Conservation (phyloP, 2,113 vertebrate species). For the Chloebia gouldiae region DNA sequence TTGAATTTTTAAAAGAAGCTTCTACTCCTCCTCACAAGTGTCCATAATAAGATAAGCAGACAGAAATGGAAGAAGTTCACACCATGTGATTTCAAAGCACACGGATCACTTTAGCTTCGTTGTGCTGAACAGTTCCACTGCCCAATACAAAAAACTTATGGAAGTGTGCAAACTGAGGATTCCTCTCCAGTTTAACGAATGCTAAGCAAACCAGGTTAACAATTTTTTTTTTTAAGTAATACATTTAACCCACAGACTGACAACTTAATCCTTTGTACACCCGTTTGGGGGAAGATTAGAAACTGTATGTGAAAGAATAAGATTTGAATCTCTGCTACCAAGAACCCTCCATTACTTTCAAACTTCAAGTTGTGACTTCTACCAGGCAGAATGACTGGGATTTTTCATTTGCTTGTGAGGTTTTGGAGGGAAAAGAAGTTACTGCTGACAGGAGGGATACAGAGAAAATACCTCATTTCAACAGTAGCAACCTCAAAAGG, state of each 20-base stretch:
- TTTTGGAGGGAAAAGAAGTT: neutral
- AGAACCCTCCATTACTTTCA: neutral
- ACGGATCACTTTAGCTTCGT: neutral
- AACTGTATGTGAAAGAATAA: neutral
- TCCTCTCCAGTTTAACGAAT: neutral
- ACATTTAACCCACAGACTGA: neutral
- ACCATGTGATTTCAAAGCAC: neutral
- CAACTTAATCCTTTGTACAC: neutral
- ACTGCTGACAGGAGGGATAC: neutral
- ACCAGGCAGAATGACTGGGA: neutral
- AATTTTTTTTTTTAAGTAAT: neutral
- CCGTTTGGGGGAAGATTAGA: neutral
- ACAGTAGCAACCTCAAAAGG: neutral
- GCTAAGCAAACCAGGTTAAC: neutral
- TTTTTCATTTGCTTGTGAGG: neutral
- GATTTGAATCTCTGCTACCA: neutral
- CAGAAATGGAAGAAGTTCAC: neutral
- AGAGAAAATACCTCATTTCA: neutral
- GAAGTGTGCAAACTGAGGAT: neutral
- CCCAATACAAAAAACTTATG: neutral
- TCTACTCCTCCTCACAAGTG: neutral
- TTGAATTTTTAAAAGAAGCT: neutral
- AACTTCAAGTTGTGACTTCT: neutral
- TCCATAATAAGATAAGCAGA: neutral
- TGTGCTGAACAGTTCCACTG: neutral